A percentile compares a stretch with the other conserved stretches of the same genome.
phyloP scores from a whole-genome alignment of 2,797 vertebrate genomes.

The Cephalopachus bancanus region DNA sequence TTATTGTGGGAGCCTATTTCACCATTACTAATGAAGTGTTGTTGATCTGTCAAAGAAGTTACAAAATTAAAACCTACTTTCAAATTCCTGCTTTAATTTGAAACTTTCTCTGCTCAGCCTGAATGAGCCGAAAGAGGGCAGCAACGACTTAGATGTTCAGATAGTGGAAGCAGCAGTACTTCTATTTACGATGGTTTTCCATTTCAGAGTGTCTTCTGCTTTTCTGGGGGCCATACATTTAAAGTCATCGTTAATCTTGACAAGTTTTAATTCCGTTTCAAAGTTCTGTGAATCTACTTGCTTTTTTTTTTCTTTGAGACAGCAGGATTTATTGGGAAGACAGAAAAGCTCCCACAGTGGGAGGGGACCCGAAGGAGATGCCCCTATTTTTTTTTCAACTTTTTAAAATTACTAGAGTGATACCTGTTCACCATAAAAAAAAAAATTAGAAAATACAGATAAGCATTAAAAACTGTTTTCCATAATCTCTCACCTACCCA shows the following conservation, averaged over 20 bases:
- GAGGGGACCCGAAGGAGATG: no score
- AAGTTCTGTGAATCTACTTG: constrained; percentile 43
- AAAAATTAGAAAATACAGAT: constrained; percentile 41
- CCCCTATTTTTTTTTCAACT: constrained; percentile 24
- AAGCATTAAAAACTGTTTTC: constrained; percentile 51
- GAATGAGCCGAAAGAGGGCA: constrained; percentile 85
- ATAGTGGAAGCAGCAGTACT: not conserved
- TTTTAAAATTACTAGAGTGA: constrained; percentile 50
- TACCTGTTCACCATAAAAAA: constrained; percentile 26
- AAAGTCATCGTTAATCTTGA: constrained; percentile 55
- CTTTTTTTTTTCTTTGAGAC: no score
- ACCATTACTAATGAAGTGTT: not conserved
- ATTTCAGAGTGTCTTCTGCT: constrained; percentile 30
- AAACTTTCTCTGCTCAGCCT: not conserved
- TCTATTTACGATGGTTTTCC: not conserved
- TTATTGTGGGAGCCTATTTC: not conserved
- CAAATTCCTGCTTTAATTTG: constrained; percentile 48
- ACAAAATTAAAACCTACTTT: constrained; percentile 54
- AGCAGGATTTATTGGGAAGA: no score
- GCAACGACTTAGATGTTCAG: constrained; percentile 29
- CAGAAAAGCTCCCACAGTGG: no score
- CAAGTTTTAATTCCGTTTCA: constrained; percentile 36
- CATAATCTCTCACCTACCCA: not conserved
- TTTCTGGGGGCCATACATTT: not conserved
- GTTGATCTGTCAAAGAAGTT: constrained; percentile 23